phyloP scores from a whole-genome alignment of 2,113 vertebrate genomes.

The Corvus hawaiiensis region DNA sequence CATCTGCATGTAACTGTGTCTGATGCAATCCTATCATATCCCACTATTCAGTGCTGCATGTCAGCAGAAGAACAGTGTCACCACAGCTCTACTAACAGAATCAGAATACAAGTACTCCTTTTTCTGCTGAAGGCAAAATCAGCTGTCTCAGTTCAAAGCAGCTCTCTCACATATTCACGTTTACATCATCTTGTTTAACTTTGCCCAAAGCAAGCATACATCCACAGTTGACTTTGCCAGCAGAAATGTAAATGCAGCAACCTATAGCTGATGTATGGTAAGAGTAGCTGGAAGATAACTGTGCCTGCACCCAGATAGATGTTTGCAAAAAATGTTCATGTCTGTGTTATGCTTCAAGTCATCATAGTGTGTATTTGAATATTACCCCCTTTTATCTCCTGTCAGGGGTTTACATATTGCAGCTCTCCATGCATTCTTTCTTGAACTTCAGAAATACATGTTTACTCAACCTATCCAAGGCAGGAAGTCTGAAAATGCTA shows the following conservation, averaged over 20 bases:
- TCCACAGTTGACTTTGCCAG: not conserved
- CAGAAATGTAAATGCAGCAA: not conserved
- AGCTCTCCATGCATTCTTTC: not conserved
- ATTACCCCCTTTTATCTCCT: not conserved
- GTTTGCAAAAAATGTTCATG: not conserved
- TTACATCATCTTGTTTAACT: not conserved
- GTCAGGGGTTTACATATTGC: not conserved
- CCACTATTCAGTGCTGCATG: not conserved
- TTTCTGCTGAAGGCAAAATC: not conserved
- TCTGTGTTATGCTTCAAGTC: not conserved
- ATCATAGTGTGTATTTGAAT: not conserved
- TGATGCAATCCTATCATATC: not conserved
- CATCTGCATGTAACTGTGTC: accelerated
- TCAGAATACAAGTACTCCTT: not conserved
- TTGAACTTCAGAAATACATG: not conserved
- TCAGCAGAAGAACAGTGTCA: not conserved
- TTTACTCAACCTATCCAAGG: not conserved
- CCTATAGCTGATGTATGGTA: not conserved
- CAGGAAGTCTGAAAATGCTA: conserved; percentile 8
- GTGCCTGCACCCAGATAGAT: not conserved
- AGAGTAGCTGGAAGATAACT: not conserved
- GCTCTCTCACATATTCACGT: not conserved
- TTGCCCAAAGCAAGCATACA: not conserved
- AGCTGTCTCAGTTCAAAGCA: not conserved
- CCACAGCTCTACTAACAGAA: not conserved